These are phyloP conservation scores for Halocynthia roretzi DNA, from an alignment of 23 tunicate species.

Conservation along the genomic window DNA sequence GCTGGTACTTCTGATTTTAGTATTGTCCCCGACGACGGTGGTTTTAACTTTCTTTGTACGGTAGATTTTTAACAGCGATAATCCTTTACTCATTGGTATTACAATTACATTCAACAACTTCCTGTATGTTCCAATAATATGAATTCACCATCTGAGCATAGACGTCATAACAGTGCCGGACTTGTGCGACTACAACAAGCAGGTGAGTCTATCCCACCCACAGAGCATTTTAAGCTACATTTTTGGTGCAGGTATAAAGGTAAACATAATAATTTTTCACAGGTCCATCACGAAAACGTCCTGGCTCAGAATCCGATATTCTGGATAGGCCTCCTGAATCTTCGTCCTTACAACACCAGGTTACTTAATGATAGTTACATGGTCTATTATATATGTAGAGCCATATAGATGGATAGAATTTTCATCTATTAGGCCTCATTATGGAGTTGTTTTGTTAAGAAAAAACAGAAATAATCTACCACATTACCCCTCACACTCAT, in stretches of 20 bases:
- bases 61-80: background rate
- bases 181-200: background rate
- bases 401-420: no score
- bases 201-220: background rate
- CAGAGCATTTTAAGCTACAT: background rate
- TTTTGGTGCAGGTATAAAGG: no score
- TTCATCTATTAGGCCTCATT: no score
- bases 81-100: background rate
- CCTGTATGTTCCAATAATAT: background rate
- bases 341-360: conserved; percentile 70
- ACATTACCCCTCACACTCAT: no score
- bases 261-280: background rate
- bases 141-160: conserved; percentile 18
- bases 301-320: conserved; percentile 89
- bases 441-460: no score
- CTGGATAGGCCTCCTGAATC: conserved; percentile 41
- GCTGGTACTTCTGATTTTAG: no score
- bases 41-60: background rate
- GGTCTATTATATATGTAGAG: no score
- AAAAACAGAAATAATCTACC: no score
- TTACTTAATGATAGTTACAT: background rate
- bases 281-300: conserved; percentile 29
- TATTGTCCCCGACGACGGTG: background rate
- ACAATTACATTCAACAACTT: background rate
- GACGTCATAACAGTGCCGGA: conserved; percentile 10